phyloP scores from a whole-genome alignment of 2,113 vertebrate species.

The Oryzias melastigma region DNA sequence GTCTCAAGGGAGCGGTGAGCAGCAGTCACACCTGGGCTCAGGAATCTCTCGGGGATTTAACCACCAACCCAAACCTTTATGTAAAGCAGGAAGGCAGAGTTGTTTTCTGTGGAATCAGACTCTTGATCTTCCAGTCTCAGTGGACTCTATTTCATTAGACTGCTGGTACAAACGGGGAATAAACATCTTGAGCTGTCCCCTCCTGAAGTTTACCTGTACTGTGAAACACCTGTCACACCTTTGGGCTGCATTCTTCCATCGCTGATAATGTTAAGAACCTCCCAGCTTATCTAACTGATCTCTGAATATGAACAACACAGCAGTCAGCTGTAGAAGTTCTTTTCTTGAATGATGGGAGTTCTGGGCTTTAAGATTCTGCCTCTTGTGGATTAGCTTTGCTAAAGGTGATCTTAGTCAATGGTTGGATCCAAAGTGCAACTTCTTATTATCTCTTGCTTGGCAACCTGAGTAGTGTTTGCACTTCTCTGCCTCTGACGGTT shows the following conservation, averaged over 20 bases:
- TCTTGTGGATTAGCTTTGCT: no score
- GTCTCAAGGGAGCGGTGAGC: no score
- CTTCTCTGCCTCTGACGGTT: not conserved
- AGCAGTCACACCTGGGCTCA: no score
- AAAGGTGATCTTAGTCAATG: constrained; percentile 23
- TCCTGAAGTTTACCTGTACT: not conserved
- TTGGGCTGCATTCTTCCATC: no score
- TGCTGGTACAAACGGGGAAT: not conserved
- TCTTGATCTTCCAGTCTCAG: no score
- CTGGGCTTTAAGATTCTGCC: constrained; percentile 23
- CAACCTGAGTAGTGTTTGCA: constrained; percentile 29
- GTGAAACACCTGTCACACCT: not conserved
- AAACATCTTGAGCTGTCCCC: not conserved
- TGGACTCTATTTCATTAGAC: no score
- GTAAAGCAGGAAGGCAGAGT: no score
- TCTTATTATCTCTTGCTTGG: constrained; percentile 37
- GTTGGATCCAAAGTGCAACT: constrained; percentile 25
- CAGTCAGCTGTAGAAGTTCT: not conserved
- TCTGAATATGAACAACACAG: constrained; percentile 1
- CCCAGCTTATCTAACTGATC: not conserved
- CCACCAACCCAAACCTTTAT: no score
- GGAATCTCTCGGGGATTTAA: no score
- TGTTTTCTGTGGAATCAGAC: no score
- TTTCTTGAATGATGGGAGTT: not conserved
- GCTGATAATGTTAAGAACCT: not conserved